phyloP scores from a whole-genome alignment of 2,888 invertebrate species.

The Plagodis pulveraria region DNA sequence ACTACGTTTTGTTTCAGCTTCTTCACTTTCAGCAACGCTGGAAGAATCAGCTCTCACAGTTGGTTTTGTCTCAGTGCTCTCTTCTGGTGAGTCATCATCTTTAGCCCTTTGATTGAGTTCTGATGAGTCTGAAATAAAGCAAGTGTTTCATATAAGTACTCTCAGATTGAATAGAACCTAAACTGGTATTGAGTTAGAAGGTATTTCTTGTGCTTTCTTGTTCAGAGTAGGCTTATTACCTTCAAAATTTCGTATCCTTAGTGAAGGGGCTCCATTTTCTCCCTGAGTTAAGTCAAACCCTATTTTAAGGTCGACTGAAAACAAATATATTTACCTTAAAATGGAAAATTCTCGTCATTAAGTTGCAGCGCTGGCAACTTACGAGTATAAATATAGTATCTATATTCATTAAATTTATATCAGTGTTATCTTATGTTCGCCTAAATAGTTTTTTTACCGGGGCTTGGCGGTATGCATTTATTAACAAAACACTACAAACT shows the following conservation, averaged over 20 bases:
- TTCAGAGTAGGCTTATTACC: conserved; percentile 43
- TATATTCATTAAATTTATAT: too few species aligned
- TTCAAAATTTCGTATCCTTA: conserved; percentile 59
- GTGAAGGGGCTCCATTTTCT: conserved; percentile 54
- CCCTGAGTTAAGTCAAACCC: conserved; percentile 66
- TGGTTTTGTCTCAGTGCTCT: conserved; percentile 24
- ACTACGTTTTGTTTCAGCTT: conserved; percentile 34
- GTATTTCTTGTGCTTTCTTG: neutral
- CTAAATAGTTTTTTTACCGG: too few species aligned
- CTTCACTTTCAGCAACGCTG: conserved; percentile 40
- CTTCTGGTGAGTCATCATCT: conserved; percentile 17
- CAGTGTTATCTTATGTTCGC: too few species aligned
- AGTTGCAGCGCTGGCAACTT: too few species aligned
- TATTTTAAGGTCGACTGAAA: conserved; percentile 67
- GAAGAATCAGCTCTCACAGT: conserved; percentile 44
- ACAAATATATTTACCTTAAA: conserved; percentile 26
- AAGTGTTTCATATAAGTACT: neutral
- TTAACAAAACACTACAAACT: too few species aligned
- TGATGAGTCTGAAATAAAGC: conserved; percentile 37
- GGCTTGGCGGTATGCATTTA: too few species aligned
- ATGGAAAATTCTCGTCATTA: neutral
- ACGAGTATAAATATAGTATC: too few species aligned
- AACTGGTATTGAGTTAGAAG: neutral
- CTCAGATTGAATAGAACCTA: too few species aligned
- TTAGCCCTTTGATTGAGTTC: conserved; percentile 44